phyloP scores from a whole-genome alignment of 2,888 invertebrate species.

The Drosophila putrida region DNA sequence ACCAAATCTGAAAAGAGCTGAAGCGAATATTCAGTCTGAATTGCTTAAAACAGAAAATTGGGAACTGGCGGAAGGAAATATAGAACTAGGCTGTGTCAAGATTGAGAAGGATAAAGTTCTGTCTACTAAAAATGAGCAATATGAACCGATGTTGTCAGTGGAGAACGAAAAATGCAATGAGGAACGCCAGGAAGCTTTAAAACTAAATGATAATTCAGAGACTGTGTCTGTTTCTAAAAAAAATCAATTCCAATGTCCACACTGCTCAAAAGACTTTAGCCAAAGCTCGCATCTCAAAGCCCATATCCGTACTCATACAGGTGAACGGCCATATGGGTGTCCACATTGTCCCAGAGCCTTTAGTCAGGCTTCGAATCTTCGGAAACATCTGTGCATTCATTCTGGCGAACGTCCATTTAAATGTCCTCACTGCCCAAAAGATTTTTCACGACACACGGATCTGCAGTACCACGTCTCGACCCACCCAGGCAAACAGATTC shows the following conservation, averaged over 20 bases:
- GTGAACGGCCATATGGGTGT: constrained; percentile 38
- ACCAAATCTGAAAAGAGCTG: background rate
- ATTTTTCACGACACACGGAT: constrained; percentile 41
- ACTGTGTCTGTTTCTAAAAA: constrained; percentile 5
- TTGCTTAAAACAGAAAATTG: constrained; percentile 37
- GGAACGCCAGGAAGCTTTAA: background rate
- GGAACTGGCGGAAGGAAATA: constrained; percentile 18
- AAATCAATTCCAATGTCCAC: constrained; percentile 30
- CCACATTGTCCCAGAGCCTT: constrained; percentile 39
- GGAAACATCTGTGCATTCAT: constrained; percentile 45
- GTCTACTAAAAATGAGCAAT: background rate
- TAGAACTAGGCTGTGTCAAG: constrained; percentile 41
- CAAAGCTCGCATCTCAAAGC: constrained; percentile 41
- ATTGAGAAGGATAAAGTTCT: constrained; percentile 14
- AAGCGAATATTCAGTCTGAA: constrained; percentile 28
- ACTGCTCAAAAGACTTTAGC: constrained; percentile 33
- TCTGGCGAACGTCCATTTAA: constrained; percentile 49
- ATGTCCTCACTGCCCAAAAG: constrained; percentile 42
- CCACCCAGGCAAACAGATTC: constrained; percentile 41
- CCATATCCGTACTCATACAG: constrained; percentile 45
- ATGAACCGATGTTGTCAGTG: background rate
- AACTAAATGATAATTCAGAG: background rate
- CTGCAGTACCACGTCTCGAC: constrained; percentile 49
- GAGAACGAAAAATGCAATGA: background rate
- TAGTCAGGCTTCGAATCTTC: constrained; percentile 46